phyloP scores from a whole-genome alignment of 2,113 vertebrate genomes.

The Sylvia atricapilla region DNA sequence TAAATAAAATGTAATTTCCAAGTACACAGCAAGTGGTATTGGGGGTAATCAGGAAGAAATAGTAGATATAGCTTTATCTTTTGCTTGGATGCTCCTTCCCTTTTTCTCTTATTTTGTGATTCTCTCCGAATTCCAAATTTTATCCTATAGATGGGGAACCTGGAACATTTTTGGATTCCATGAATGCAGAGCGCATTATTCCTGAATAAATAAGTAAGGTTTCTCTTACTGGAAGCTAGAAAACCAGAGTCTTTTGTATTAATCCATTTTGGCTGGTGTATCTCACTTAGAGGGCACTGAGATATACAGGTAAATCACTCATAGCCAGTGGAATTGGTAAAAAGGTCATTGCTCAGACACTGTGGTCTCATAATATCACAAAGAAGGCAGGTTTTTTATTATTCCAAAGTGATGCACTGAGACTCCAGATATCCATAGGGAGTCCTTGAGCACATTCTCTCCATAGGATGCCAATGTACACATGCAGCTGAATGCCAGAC shows the following conservation, averaged over 20 bases:
- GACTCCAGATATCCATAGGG: not conserved
- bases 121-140: not conserved
- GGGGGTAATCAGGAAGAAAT: not conserved
- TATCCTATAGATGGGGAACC: not conserved
- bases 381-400: not conserved
- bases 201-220: not conserved
- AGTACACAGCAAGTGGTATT: not conserved
- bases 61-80: not conserved
- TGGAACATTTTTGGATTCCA: not conserved
- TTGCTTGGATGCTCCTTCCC: not conserved
- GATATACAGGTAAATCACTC: not conserved
- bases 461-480: not conserved
- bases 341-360: not conserved
- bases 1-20: not conserved
- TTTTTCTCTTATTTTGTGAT: not conserved
- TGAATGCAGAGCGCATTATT: not conserved
- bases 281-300: not conserved
- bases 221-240: not conserved
- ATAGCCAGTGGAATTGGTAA: not conserved
- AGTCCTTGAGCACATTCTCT: not conserved
- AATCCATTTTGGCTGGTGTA: not conserved
- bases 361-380: not conserved
- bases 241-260: not conserved
- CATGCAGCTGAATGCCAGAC: not conserved
- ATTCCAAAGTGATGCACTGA: not conserved